Evolutionary conservation across 2,113 vertebrate species (phyloP).

Genomic region (Mola mola): DNA sequence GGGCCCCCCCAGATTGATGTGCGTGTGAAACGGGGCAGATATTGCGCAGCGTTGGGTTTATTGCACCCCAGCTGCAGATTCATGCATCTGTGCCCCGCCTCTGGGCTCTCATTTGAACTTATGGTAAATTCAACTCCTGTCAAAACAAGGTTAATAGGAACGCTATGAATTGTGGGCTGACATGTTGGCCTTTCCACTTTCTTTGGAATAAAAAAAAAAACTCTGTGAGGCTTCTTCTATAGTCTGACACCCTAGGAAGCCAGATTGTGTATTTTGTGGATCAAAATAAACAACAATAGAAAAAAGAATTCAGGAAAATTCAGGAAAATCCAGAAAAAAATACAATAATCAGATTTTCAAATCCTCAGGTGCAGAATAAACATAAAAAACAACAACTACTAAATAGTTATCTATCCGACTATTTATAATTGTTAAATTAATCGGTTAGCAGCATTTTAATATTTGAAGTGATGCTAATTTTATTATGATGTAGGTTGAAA

Average conservation of each 20-base stretch:
- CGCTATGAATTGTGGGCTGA: conserved; percentile 19
- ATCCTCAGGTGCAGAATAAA: no score
- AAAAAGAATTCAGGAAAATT: no score
- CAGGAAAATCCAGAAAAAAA: no score
- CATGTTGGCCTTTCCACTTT: conserved; percentile 22
- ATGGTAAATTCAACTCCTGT: conserved; percentile 50
- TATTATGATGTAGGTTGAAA: no score
- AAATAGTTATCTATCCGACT: no score
- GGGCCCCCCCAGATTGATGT: conserved; percentile 65
- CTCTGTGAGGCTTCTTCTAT: conserved; percentile 1
- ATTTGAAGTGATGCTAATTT: no score
- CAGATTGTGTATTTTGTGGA: background rate
- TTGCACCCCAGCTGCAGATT: conserved; percentile 53
- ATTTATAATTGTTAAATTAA: no score
- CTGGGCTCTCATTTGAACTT: conserved; percentile 29
- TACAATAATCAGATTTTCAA: no score
- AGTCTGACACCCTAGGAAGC: no score
- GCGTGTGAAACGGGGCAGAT: conserved; percentile 60
- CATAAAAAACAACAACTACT: no score
- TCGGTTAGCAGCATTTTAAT: no score
- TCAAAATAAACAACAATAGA: no score
- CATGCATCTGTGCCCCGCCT: conserved; percentile 34
- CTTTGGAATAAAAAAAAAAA: conserved; percentile 7
- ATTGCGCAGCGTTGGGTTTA: conserved; percentile 21
- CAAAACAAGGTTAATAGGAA: conserved; percentile 38